Conservation (phyloP, 2,113 vertebrate genomes). For the Phyllostomus hastatus region DNA sequence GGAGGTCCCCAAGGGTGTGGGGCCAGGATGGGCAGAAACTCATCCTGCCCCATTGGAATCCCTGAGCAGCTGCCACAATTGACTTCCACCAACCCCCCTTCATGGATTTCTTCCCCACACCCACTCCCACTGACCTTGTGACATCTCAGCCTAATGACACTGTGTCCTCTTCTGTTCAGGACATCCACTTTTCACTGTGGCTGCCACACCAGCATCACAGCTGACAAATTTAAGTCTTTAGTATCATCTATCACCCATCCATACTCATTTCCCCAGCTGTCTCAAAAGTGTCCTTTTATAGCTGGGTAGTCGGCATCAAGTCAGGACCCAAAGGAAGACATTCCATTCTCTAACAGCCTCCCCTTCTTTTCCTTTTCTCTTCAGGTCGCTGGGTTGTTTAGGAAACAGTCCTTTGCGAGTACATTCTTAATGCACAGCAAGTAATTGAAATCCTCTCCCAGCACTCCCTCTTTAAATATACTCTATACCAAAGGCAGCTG, state of each 20-base stretch:
- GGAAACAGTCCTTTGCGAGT: neutral
- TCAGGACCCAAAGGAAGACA: neutral
- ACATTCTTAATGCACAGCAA: neutral
- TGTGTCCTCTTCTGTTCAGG: neutral
- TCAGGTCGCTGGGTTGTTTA: neutral
- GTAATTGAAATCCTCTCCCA: neutral
- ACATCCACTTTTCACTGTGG: neutral
- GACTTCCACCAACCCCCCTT: too few relatives aligned
- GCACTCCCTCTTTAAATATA: neutral
- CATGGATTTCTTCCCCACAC: neutral
- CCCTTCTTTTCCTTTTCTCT: neutral
- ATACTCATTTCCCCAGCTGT: neutral
- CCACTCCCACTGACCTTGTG: neutral
- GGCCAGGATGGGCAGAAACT: too few relatives aligned
- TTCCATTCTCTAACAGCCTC: neutral
- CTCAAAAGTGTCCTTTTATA: neutral
- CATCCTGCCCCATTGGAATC: accelerated
- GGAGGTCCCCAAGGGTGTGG: neutral
- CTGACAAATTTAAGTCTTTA: neutral
- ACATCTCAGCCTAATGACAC: neutral
- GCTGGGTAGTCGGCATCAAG: neutral
- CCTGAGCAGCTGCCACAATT: neutral
- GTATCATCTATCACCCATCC: neutral
- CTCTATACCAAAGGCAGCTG: neutral
- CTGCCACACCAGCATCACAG: accelerated